Percentiles rank a stretch among this genome's conserved stretches.
Evolutionary conservation across 1,140 invertebrate species (phyloP).

Genomic region (Drosophila fuyamai): DNA sequence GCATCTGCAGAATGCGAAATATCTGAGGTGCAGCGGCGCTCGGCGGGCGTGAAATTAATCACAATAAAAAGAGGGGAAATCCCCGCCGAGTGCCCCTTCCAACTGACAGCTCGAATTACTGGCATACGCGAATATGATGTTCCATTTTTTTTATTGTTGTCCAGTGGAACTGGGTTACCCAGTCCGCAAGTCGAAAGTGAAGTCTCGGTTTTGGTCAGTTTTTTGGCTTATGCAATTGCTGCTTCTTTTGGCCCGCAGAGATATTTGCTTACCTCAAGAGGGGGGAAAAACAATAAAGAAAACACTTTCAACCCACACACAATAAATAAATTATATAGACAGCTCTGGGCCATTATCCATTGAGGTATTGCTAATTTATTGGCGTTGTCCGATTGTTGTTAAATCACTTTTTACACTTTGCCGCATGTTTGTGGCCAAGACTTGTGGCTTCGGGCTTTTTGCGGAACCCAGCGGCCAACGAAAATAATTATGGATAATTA

Average conservation of each 20-base stretch:
- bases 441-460: slow-evolving; percentile 28
- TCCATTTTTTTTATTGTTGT: slow-evolving; percentile 54
- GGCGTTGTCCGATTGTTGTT: slow-evolving; percentile 67
- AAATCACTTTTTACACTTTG: slow-evolving; percentile 76
- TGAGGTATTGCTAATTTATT: slow-evolving; percentile 80
- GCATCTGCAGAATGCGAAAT: slow-evolving; percentile 66
- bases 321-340: slow-evolving; percentile 63
- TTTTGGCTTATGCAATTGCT: slow-evolving; percentile 61
- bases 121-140: slow-evolving; percentile 61
- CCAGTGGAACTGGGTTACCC: slow-evolving; percentile 73
- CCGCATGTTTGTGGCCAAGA: slow-evolving; percentile 31
- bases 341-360: slow-evolving; percentile 54
- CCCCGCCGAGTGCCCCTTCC: background rate
- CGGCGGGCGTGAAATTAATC: slow-evolving; percentile 77
- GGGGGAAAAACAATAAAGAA: slow-evolving; percentile 37
- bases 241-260: slow-evolving; percentile 23
- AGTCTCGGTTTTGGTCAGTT: slow-evolving; percentile 54
- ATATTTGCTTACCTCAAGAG: slow-evolving; percentile 37
- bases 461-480: slow-evolving; percentile 63
- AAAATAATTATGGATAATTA: slow-evolving; percentile 66
- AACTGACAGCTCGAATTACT: slow-evolving; percentile 73
- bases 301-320: slow-evolving; percentile 68
- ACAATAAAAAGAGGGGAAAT: slow-evolving; percentile 28
- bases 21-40: slow-evolving; percentile 43
- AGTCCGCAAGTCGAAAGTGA: slow-evolving; percentile 64